These are phyloP conservation scores for Xenops minutus DNA, from an alignment of 2,797 vertebrate genomes.

Conservation along the genomic window DNA sequence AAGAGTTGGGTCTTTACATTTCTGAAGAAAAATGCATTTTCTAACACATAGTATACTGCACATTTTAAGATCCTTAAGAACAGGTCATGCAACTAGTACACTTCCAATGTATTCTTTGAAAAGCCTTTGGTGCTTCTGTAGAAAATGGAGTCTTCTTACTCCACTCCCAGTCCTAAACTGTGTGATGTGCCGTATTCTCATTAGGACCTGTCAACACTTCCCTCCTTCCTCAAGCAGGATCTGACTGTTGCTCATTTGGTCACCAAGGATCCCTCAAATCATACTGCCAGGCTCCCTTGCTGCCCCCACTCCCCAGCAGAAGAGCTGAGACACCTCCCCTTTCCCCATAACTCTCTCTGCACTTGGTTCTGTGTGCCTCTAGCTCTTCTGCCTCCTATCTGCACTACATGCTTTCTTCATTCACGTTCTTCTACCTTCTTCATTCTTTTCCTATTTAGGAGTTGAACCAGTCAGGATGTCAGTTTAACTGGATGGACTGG, in stretches of 20 bases:
- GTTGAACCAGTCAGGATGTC: neutral
- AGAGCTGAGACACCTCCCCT: neutral
- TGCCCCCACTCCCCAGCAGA: neutral
- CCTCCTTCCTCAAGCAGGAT: neutral
- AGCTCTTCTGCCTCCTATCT: neutral
- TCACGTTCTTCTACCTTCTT: neutral
- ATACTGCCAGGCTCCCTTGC: neutral
- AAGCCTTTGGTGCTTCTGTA: neutral
- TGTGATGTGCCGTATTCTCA: neutral
- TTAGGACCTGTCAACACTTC: neutral
- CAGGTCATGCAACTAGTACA: neutral
- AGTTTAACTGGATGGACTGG: neutral
- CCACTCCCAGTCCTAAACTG: neutral
- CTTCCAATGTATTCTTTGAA: neutral
- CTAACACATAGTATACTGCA: neutral
- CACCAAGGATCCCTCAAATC: neutral
- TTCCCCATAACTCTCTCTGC: neutral
- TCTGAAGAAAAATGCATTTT: neutral
- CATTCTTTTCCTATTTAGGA: slow-evolving; percentile 9
- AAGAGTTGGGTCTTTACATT: neutral
- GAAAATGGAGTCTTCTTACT: neutral
- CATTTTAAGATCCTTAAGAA: neutral
- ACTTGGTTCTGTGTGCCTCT: neutral
- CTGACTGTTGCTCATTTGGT: neutral
- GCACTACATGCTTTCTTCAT: neutral